phyloP scores from a whole-genome alignment of 2,113 vertebrate species.

The Phaethon lepturus region DNA sequence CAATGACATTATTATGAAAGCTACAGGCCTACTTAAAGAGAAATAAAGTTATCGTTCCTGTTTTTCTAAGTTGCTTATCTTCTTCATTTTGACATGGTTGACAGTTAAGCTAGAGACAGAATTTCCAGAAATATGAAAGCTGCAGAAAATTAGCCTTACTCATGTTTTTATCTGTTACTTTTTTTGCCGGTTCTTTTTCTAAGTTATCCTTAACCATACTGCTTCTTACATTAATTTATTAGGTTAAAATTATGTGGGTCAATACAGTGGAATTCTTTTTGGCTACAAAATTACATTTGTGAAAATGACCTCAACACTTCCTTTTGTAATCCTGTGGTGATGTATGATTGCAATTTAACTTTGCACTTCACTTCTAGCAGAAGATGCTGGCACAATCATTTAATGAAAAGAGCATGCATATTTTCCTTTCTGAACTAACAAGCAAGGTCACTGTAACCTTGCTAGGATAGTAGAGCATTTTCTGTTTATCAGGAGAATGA shows the following conservation, averaged over 20 bases:
- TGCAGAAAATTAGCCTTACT: background rate
- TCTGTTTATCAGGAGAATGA: background rate
- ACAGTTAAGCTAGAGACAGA: background rate
- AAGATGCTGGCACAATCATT: background rate
- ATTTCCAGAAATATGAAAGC: background rate
- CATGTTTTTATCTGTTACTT: background rate
- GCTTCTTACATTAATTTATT: background rate
- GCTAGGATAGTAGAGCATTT: background rate
- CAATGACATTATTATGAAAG: background rate
- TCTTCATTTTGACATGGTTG: background rate
- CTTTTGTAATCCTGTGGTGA: background rate
- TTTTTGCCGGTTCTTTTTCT: background rate
- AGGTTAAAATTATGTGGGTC: background rate
- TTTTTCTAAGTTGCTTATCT: background rate
- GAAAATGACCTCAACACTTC: background rate
- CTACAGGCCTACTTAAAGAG: background rate
- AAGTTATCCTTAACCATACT: background rate
- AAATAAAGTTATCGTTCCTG: background rate
- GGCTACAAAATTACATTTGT: background rate
- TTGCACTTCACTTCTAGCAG: background rate
- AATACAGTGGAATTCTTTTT: background rate
- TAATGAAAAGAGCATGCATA: background rate
- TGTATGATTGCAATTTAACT: background rate
- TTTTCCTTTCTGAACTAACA: background rate
- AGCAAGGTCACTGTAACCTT: constrained; percentile 6